These are phyloP conservation scores for Poeciliopsis gracilis DNA, from an alignment of 2,797 vertebrate species.

Conservation along the genomic window DNA sequence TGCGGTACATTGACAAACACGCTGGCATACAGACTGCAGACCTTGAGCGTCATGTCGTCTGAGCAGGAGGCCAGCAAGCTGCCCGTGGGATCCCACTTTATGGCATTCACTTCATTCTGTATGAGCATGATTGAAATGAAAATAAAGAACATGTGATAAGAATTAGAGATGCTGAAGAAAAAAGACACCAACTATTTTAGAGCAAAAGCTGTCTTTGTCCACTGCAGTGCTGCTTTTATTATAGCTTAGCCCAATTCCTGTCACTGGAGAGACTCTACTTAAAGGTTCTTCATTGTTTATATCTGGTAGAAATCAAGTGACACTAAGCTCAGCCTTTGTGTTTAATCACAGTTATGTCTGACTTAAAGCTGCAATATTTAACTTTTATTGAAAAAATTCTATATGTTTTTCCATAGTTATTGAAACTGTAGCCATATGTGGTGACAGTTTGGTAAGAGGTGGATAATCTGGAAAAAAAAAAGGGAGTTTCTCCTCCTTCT, in stretches of 20 bases:
- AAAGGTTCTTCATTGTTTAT: not conserved
- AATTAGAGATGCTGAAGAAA: not conserved
- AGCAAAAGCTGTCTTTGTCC: not conserved
- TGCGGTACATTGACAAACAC: not conserved
- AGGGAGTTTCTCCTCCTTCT: no score
- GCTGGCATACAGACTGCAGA: slow-evolving; percentile 56
- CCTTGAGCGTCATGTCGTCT: slow-evolving; percentile 99
- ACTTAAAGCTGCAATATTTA: no score
- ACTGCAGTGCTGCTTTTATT: not conserved
- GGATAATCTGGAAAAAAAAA: no score
- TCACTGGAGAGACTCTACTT: not conserved
- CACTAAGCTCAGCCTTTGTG: not conserved
- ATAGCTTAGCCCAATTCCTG: not conserved
- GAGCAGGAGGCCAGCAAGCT: slow-evolving; percentile 98
- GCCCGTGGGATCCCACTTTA: slow-evolving; percentile 99
- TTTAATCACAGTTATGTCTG: not conserved
- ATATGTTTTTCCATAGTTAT: no score
- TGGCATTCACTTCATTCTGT: slow-evolving; percentile 99
- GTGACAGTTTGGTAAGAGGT: no score
- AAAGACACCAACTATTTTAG: not conserved
- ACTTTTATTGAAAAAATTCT: no score
- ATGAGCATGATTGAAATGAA: slow-evolving; percentile 15
- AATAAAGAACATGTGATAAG: not conserved
- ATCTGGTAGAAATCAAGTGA: not conserved
- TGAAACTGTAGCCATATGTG: no score